A percentile compares a stretch with the other conserved stretches of the same genome.
These are phyloP conservation scores for Apodemus speciosus DNA, from an alignment of 2,113 vertebrate genomes.

Conservation along the genomic window DNA sequence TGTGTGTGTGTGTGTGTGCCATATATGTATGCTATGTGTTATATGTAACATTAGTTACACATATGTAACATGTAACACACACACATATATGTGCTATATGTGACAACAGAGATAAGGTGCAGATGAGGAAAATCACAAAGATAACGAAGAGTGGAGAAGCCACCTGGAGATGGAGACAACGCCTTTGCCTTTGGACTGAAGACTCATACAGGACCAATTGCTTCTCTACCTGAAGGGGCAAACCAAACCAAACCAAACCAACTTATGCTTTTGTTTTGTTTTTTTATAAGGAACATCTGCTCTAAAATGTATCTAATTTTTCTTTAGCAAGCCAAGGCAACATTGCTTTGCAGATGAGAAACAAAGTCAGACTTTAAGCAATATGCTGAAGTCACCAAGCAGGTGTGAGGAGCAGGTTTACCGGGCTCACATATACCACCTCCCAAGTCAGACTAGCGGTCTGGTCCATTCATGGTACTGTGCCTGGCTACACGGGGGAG, in stretches of 20 bases:
- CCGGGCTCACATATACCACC: background rate
- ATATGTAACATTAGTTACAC: background rate
- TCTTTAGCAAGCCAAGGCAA: background rate
- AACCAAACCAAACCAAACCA: background rate
- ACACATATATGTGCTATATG: background rate
- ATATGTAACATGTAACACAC: background rate
- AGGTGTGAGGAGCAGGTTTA: background rate
- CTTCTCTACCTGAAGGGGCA: background rate
- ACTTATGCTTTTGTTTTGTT: background rate
- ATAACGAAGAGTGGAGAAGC: background rate
- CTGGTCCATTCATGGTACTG: background rate
- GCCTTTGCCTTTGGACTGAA: background rate
- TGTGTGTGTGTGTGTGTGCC: too few relatives aligned
- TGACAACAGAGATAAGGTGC: background rate
- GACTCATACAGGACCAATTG: background rate
- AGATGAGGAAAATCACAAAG: background rate
- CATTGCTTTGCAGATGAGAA: background rate
- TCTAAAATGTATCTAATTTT: background rate
- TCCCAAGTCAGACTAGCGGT: background rate
- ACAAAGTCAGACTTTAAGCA: background rate
- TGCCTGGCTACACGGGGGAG: too few relatives aligned
- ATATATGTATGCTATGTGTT: background rate
- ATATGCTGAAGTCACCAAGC: background rate
- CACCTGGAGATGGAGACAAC: background rate
- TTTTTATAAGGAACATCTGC: background rate